phyloP scores from a whole-genome alignment of 30 jellyfish, hydroid and myxozoan species.

The Euphysa ruthae region DNA sequence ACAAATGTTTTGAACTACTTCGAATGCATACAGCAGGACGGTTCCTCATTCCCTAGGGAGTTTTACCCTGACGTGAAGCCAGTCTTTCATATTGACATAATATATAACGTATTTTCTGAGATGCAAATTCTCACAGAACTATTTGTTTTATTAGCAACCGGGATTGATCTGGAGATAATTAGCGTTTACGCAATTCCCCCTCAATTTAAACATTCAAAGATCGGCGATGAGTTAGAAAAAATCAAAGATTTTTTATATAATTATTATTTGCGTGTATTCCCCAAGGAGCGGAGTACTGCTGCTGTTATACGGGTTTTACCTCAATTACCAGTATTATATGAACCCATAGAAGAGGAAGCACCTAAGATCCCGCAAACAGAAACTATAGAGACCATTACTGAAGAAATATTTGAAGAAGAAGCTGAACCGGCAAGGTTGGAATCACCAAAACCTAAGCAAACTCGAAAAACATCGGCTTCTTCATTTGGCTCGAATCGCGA shows the following conservation, averaged over 20 bases:
- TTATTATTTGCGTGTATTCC: slow-evolving; percentile 56
- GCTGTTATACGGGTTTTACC: slow-evolving; percentile 26
- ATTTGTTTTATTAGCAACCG: slow-evolving; percentile 69
- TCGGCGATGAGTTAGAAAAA: slow-evolving; percentile 48
- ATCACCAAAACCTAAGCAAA: neutral
- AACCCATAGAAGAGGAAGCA: neutral
- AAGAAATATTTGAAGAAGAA: slow-evolving; percentile 21
- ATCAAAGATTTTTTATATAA: slow-evolving; percentile 65
- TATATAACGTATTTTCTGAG: slow-evolving; percentile 45
- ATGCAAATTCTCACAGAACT: slow-evolving; percentile 73
- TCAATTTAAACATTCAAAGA: slow-evolving; percentile 48
- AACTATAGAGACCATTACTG: slow-evolving; percentile 24
- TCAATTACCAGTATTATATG: slow-evolving; percentile 29
- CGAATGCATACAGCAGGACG: slow-evolving; percentile 67
- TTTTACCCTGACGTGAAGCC: slow-evolving; percentile 50
- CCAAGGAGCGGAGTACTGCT: slow-evolving; percentile 58
- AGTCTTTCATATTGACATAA: slow-evolving; percentile 51
- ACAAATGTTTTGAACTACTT: slow-evolving; percentile 34
- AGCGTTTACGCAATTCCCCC: slow-evolving; percentile 47
- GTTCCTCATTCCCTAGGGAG: slow-evolving; percentile 64
- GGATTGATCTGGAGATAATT: slow-evolving; percentile 66
- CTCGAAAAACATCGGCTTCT: neutral
- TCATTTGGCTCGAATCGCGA: too few species aligned
- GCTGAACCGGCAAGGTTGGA: neutral
- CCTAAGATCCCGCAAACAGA: slow-evolving; percentile 2